Percentiles rank a stretch among this genome's conserved stretches.
These are phyloP conservation scores for Caenorhabditis elegans DNA, from an alignment of 1,140 invertebrate genomes.

Conservation along the genomic window WBcel235 BX284603.4:4280001-4280500, in stretches of 20 bases:
- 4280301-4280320: neutral
- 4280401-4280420: too few species aligned
- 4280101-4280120: neutral
- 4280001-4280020: neutral
- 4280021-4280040: neutral
- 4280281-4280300: neutral
- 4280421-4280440: neutral
- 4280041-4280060: neutral
- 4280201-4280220: constrained; percentile 20
- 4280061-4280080: neutral
- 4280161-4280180: neutral
- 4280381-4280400: neutral
- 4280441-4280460: neutral
- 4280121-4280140: too few species aligned
- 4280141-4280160: neutral
- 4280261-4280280: neutral
- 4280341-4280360: neutral
- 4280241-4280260: too few species aligned
- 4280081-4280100: neutral
- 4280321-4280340: too few species aligned
- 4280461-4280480: neutral
- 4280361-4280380: neutral
- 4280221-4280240: neutral
- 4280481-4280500: neutral
- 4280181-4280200: neutral